Evolutionary conservation across 2,113 vertebrate genomes (phyloP).

Genomic region (Carettochelys insculpta): DNA sequence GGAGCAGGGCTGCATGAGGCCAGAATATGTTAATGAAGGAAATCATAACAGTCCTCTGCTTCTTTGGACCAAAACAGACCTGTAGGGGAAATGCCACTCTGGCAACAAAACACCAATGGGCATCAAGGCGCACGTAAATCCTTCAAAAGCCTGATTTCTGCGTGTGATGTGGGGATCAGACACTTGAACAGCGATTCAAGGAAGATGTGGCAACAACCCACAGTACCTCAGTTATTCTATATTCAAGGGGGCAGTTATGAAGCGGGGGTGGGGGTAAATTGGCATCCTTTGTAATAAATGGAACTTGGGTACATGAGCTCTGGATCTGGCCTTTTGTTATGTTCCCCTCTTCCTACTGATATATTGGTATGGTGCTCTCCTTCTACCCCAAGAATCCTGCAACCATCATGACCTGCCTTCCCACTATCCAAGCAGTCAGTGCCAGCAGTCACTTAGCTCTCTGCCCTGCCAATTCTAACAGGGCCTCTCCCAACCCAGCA

Average conservation of each 20-base stretch:
- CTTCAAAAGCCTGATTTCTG: neutral
- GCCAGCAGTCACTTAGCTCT: neutral
- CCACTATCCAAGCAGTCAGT: neutral
- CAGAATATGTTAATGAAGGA: neutral
- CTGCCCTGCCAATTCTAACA: neutral
- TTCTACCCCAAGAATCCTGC: neutral
- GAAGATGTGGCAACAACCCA: neutral
- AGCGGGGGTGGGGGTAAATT: neutral
- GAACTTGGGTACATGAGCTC: neutral
- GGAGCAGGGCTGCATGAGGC: fast-evolving
- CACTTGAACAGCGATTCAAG: neutral
- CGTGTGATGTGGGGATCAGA: neutral
- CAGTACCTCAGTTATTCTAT: neutral
- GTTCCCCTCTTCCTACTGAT: neutral
- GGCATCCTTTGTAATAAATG: neutral
- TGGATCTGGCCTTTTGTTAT: neutral
- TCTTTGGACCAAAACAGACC: neutral
- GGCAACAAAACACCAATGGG: neutral
- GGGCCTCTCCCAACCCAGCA: fast-evolving
- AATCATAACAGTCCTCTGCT: neutral
- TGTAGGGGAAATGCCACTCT: neutral
- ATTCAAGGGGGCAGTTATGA: neutral
- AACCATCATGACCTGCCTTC: neutral
- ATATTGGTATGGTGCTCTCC: fast-evolving
- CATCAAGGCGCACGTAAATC: neutral